These are phyloP conservation scores for Antheraea pernyi DNA, from an alignment of 1,140 invertebrate genomes.

Conservation along the genomic window DNA sequence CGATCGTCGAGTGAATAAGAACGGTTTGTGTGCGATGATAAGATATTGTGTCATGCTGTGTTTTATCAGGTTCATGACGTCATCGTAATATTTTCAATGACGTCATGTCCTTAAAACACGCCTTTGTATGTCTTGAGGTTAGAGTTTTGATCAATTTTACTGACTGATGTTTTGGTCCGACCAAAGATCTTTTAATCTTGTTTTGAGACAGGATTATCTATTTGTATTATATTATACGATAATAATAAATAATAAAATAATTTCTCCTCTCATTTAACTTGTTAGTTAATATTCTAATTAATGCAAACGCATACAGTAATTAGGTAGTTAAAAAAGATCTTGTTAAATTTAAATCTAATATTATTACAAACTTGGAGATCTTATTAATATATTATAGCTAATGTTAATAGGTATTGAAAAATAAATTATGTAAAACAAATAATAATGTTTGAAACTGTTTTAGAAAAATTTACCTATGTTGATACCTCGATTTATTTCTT, in stretches of 20 bases:
- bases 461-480: conserved; percentile 79
- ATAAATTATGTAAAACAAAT: conserved; percentile 67
- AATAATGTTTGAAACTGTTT: conserved; percentile 72
- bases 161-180: conserved; percentile 77
- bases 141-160: conserved; percentile 72
- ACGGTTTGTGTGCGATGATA: conserved; percentile 11
- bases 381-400: conserved; percentile 70
- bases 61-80: background rate
- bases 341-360: conserved; percentile 73
- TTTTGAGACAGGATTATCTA: conserved; percentile 71
- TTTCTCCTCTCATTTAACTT: conserved; percentile 65
- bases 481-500: conserved; percentile 64
- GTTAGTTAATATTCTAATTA: conserved; percentile 55
- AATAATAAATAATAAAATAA: conserved; percentile 47
- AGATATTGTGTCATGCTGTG: background rate
- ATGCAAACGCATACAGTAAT: conserved; percentile 52
- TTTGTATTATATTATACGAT: conserved; percentile 63
- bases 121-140: conserved; percentile 27
- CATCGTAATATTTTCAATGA: background rate
- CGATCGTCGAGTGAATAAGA: conserved; percentile 19
- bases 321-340: conserved; percentile 75
- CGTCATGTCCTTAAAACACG: background rate
- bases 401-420: conserved; percentile 75
- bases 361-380: conserved; percentile 72
- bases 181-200: conserved; percentile 77